Base-by-base conservation (phyloP, 2,797 vertebrate genomes). In the Crenichthys baileyi region DNA sequence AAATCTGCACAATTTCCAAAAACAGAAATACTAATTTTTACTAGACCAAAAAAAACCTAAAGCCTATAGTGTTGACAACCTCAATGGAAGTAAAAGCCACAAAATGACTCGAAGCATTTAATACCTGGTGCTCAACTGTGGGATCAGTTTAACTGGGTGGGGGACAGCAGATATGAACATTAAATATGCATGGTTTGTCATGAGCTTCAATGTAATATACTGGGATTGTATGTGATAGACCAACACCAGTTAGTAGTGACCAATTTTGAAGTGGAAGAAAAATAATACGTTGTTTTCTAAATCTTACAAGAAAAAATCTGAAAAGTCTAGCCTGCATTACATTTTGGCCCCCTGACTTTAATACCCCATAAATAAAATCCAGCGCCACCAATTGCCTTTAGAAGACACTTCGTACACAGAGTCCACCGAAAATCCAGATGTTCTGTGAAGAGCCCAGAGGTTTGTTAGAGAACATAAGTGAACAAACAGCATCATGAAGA, bases 121-220 rank as follows among this genome's bases (percentile, higher is more conserved):
- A 75, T 20, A 55, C 79, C 13, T 75, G 48, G n/a, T 56, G 76
- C 18, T 70, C 84, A 46, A 48, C 44, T 71, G 75, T 72, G 31
- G 72, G 53, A 67, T 22, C 8, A 67, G 53, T 68, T 41, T n/a
- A 79, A 82, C 53, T 61, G 12, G 76, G 24, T 79, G 71, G 70
- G 81, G 74, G 53, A 88, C 67, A 88, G 61, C 68, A 82, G 77
- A 81, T 68, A 72, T 83, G 75, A 86, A 87, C 78, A 87, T 48
- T 44, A 68, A 16, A 61, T 81, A 56, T 72, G 55, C 50, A 50
- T 44, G 36, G 36, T 36, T 36, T 36, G 36, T 36, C 36, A 36
- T 70, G 7, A 70, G n/a, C 5, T 11, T 15, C 24, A 46, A 70
- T 70, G 41, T 15, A 44, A 46, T 70, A 70, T 46, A 15, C 24